A percentile compares a stretch with the other conserved stretches of the same genome.
Evolutionary conservation across 2,113 vertebrate genomes (phyloP).

Genomic region (Hemichromis elongatus): DNA sequence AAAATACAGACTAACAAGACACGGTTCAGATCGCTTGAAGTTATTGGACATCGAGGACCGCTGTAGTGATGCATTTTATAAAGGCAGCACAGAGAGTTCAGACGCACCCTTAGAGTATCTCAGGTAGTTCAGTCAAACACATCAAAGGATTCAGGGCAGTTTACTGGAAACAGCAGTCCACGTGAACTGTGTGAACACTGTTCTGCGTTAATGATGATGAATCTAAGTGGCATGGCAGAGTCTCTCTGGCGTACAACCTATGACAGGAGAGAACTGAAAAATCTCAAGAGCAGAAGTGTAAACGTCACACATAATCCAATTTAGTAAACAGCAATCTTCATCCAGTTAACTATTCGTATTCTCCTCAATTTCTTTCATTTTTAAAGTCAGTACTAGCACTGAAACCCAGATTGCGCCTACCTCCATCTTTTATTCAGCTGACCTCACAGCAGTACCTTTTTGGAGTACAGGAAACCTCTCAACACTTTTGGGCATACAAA

Average conservation of each 20-base stretch:
- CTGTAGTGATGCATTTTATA: neutral
- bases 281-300: conserved; percentile 4
- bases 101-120: neutral
- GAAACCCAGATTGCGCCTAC: neutral
- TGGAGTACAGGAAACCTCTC: conserved; percentile 23
- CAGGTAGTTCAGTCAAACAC: neutral
- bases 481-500: conserved; percentile 32
- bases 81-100: neutral
- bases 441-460: conserved; percentile 10
- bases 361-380: neutral
- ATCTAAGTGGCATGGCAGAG: neutral
- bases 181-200: neutral
- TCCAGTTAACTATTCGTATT: neutral
- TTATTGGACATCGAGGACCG: neutral
- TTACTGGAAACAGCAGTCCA: conserved; percentile 7
- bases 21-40: neutral
- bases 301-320: neutral
- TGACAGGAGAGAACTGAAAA: neutral
- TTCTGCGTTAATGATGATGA: neutral
- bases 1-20: neutral
- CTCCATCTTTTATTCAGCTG: conserved; percentile 24
- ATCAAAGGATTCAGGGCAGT: conserved; percentile 2
- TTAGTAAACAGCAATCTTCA: neutral
- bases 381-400: neutral
- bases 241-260: neutral